Percentiles rank a stretch among this genome's conserved stretches.
Conservation (phyloP, 1,140 invertebrate species). For the Drosophila ambigua region DNA sequence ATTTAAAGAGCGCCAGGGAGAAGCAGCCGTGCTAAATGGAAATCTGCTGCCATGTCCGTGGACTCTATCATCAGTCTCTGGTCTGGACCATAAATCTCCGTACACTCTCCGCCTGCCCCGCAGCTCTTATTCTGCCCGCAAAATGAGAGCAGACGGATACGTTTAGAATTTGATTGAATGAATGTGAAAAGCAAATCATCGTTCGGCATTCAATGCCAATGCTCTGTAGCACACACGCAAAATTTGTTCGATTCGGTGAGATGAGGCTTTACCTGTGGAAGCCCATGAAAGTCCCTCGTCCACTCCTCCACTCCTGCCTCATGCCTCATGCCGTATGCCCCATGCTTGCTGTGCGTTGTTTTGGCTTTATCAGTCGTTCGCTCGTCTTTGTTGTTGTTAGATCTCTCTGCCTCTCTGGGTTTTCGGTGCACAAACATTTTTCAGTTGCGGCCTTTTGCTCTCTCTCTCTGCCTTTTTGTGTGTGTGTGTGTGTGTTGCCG, state of each 20-base stretch:
- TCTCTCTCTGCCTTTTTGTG: not conserved
- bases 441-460: constrained; percentile 19
- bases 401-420: too few species aligned
- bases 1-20: constrained; percentile 6
- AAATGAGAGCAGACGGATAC: constrained; percentile 34
- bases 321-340: not conserved
- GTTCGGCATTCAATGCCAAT: constrained; percentile 29
- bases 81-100: constrained; percentile 12
- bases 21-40: too few species aligned
- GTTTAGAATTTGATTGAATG: constrained; percentile 69
- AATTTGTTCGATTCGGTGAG: constrained; percentile 36
- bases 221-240: constrained; percentile 25
- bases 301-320: not conserved
- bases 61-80: too few species aligned
- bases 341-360: not conserved
- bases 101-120: not conserved
- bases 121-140: too few species aligned
- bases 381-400: too few species aligned
- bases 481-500: not conserved
- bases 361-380: constrained; percentile 30
- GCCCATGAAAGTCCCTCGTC: too few species aligned
- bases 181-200: constrained; percentile 62
- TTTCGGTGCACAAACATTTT: constrained; percentile 31
- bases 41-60: too few species aligned
- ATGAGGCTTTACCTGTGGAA: too few species aligned